phyloP scores from a whole-genome alignment of 2,888 invertebrate species.

The Priocnemis perturbator region DNA sequence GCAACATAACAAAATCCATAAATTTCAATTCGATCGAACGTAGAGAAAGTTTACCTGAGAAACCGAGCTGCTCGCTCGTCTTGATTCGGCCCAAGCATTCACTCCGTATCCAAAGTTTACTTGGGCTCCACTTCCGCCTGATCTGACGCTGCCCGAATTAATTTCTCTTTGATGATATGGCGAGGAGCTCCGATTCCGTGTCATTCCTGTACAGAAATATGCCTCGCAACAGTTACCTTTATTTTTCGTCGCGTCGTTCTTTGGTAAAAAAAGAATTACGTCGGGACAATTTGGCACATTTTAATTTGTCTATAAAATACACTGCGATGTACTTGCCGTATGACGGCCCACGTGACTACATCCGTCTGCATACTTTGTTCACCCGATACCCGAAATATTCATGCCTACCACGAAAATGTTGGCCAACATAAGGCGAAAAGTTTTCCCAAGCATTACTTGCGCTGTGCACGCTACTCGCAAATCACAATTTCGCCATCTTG shows the following conservation, averaged over 20 bases:
- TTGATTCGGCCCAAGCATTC: constrained; percentile 78
- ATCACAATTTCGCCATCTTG: too few relatives aligned
- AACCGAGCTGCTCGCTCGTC: constrained; percentile 84
- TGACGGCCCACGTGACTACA: too few relatives aligned
- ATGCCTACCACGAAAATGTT: too few relatives aligned
- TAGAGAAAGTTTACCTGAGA: constrained; percentile 79
- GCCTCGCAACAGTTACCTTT: not conserved
- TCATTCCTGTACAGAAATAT: constrained; percentile 51
- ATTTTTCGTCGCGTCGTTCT: not conserved
- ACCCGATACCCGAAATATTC: too few relatives aligned
- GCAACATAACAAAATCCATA: too few relatives aligned
- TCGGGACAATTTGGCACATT: too few relatives aligned
- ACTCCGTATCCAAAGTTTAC: constrained; percentile 76
- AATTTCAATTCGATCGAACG: not conserved
- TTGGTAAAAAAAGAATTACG: not conserved
- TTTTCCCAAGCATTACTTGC: too few relatives aligned
- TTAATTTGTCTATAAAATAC: too few relatives aligned
- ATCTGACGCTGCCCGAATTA: constrained; percentile 74
- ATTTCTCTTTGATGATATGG: constrained; percentile 79
- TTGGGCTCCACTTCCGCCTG: constrained; percentile 74
- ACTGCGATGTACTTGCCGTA: too few relatives aligned
- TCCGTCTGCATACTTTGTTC: too few relatives aligned
- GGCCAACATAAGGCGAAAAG: too few relatives aligned
- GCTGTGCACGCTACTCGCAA: too few relatives aligned
- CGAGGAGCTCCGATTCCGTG: constrained; percentile 77